Evolutionary conservation across 2,888 invertebrate species (phyloP).

Genomic region (Sinelater perroti): DNA sequence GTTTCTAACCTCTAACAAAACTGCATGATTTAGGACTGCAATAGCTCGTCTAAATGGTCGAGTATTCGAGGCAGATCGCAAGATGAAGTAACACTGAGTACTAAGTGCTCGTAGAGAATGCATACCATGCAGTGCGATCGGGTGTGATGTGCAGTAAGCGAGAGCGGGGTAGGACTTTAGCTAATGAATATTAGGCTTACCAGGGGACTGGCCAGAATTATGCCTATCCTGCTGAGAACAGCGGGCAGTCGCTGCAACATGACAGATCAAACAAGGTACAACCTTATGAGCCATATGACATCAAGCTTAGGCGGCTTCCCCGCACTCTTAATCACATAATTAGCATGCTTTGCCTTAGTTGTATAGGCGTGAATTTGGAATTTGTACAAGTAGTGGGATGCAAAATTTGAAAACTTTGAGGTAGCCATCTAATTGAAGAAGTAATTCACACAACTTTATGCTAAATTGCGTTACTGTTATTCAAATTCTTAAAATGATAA

Average conservation of each 20-base stretch:
- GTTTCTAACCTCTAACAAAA: slow-evolving; percentile 8
- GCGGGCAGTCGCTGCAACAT: slow-evolving; percentile 92
- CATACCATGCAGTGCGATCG: slow-evolving; percentile 29
- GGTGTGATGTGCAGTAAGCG: slow-evolving; percentile 29
- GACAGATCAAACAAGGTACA: slow-evolving; percentile 66
- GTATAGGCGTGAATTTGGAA: background rate
- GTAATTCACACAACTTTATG: too few species aligned
- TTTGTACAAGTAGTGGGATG: slow-evolving; percentile 3
- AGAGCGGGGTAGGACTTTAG: slow-evolving; percentile 37
- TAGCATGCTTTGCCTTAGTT: slow-evolving; percentile 23
- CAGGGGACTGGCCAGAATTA: slow-evolving; percentile 95
- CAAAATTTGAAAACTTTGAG: background rate
- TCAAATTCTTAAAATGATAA: too few species aligned
- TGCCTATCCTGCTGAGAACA: slow-evolving; percentile 95
- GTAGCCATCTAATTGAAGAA: background rate
- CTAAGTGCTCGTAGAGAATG: too few species aligned
- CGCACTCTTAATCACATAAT: slow-evolving; percentile 32
- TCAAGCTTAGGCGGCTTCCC: slow-evolving; percentile 36
- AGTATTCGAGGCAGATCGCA: too few species aligned
- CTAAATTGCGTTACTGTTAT: too few species aligned
- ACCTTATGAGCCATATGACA: slow-evolving; percentile 52
- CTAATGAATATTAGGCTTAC: slow-evolving; percentile 70
- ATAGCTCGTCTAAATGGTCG: too few species aligned
- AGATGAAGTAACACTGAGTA: too few species aligned
- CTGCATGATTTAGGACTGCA: slow-evolving; percentile 5